Base-by-base conservation (phyloP, 2,797 vertebrate genomes). In the Cheirogaleus major region DNA sequence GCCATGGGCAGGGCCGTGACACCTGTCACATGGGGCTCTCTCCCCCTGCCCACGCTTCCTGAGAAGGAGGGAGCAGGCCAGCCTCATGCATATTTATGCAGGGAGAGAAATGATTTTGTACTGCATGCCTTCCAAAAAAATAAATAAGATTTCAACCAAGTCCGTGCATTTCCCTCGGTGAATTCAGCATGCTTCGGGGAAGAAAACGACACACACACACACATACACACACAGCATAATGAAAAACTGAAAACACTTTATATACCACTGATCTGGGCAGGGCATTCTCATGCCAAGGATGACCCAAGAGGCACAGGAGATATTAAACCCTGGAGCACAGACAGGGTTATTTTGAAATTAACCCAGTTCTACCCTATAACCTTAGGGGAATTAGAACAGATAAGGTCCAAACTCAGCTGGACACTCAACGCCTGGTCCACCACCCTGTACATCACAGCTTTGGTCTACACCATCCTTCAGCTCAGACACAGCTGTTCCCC, bases 121-220 rank as follows among this genome's bases (percentile, higher is more conserved):
- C 57, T 83, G 72, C 61, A 69, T 65, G 87, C 25, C 75, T 97
- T 97, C 73, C 32, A 75, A 91, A 96, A 92, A 92, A 91, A 96
- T 93, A 97, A 97, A 96, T 97, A 97, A 92, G 88, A 94, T 97
- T 96, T 96, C 78, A 95, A 73, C 52, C n/a, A 89, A 94, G 85
- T 82, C 75, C 1, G 0, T 93, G 78, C 25, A 79, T 93, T 96
- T 95, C 75, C 30, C 73, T 97, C 38, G 1, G 17, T 82, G 80
- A 97, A 67, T 63, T 43, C 73, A 59, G 72, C 67, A 65, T 45
- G 87, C 84, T 90, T 89, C 27, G 0, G 69, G 76, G 65, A 79
- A 72, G 86, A 85, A 92, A 90, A 38, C 0, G 7, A 50, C 5
- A 22, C 30, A 20, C 2, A 23, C 25, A 11, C 45, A 8, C 14